These are phyloP conservation scores for Zapornia atra DNA, from an alignment of 2,113 vertebrate genomes.

Conservation along the genomic window DNA sequence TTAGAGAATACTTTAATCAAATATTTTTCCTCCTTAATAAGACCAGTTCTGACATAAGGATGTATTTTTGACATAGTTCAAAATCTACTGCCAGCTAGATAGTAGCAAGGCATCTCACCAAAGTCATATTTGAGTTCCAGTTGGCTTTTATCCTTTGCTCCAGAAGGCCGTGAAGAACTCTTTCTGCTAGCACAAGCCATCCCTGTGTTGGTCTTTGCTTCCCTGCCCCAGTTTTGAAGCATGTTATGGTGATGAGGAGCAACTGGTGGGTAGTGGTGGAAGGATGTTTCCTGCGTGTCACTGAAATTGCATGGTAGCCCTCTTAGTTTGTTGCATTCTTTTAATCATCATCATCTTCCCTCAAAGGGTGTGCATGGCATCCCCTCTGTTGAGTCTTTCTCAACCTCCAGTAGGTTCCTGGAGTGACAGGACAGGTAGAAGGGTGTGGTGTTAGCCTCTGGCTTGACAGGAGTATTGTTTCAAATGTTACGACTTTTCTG, in stretches of 20 bases:
- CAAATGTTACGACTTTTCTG: not conserved
- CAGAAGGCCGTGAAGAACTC: not conserved
- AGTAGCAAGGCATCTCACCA: not conserved
- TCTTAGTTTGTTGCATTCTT: not conserved
- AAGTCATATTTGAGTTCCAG: not conserved
- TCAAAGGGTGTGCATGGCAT: not conserved
- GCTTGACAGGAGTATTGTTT: not conserved
- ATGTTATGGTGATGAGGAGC: not conserved
- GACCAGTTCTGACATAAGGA: not conserved
- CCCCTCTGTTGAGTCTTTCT: not conserved
- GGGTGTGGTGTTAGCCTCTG: not conserved
- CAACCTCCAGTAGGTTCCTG: not conserved
- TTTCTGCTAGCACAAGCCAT: fast-evolving
- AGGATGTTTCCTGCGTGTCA: not conserved
- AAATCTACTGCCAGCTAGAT: not conserved
- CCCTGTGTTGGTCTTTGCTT: not conserved
- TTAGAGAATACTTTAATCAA: not conserved
- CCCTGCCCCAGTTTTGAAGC: not conserved
- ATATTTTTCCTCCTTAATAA: not conserved
- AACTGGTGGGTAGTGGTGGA: not conserved
- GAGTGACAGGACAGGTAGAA: not conserved
- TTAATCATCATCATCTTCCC: not conserved
- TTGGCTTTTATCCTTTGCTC: not conserved
- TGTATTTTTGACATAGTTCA: not conserved
- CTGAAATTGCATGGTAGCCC: not conserved